These are phyloP conservation scores for Dinothrombium tinctorium DNA, from an alignment of 1,140 invertebrate species.

Conservation along the genomic window DNA sequence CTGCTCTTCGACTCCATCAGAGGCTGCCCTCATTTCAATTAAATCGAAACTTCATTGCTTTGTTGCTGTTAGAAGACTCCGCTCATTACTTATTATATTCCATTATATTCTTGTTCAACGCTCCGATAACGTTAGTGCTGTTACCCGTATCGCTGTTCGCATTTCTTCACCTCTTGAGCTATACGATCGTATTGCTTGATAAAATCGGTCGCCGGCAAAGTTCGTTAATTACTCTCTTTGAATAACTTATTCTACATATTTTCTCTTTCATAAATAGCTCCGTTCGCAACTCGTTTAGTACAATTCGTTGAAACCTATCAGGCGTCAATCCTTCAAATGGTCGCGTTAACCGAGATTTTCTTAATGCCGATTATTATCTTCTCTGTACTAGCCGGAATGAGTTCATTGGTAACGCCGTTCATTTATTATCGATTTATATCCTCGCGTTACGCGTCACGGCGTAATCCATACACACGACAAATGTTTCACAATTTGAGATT, in stretches of 20 bases:
- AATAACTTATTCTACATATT: constrained; percentile 5
- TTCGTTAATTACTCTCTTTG: constrained; percentile 9
- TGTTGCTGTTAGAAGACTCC: constrained; percentile 67
- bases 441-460: constrained; percentile 60
- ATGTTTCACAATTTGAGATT: constrained; percentile 11
- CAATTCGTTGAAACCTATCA: constrained; percentile 6
- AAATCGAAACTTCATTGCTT: constrained; percentile 44
- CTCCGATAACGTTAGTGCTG: constrained; percentile 65
- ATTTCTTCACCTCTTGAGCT: constrained; percentile 65
- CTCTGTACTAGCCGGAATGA: constrained; percentile 3
- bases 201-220: constrained; percentile 35
- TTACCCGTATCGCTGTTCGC: constrained; percentile 70
- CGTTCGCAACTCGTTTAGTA: constrained; percentile 17
- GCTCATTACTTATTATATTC: constrained; percentile 89
- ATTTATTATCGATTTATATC: constrained; percentile 84
- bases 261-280: constrained; percentile 7
- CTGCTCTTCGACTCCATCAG: constrained; percentile 75
- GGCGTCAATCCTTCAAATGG: constrained; percentile 6
- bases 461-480: constrained; percentile 67
- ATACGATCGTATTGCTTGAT: constrained; percentile 61
- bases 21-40: constrained; percentile 46
- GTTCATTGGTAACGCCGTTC: constrained; percentile 44
- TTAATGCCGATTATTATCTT: constrained; percentile 11
- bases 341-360: constrained; percentile 11
- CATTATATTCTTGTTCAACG: constrained; percentile 67